Percentiles rank a stretch among this genome's conserved stretches.
phyloP scores from a whole-genome alignment of 92 coral and sea anemone species.

The Heteractis magnifica region DNA sequence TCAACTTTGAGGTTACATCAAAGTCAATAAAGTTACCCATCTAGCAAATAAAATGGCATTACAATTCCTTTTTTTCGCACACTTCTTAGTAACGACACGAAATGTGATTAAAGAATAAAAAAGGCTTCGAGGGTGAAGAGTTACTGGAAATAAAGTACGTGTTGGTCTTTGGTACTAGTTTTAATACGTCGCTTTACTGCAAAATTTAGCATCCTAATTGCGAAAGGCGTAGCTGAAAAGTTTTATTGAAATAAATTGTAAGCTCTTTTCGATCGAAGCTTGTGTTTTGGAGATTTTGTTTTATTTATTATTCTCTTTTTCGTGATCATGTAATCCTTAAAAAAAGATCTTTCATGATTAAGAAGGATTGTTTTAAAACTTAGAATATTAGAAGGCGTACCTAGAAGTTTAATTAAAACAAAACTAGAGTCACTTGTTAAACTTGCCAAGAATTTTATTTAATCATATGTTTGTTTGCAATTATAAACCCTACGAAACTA shows the following conservation, averaged over 20 bases:
- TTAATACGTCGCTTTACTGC: too few relatives aligned
- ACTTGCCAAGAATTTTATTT: background rate
- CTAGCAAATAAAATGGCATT: background rate
- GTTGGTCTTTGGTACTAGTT: too few relatives aligned
- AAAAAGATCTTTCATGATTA: too few relatives aligned
- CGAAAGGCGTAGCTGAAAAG: background rate
- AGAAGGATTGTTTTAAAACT: too few relatives aligned
- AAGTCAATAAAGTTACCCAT: background rate
- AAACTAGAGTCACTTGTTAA: too few relatives aligned
- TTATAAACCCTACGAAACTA: background rate
- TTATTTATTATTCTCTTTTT: too few relatives aligned
- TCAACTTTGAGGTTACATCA: background rate
- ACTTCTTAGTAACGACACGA: slow-evolving; percentile 8
- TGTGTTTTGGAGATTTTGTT: too few relatives aligned
- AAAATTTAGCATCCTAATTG: background rate
- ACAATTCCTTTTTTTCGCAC: background rate
- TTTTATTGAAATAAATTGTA: background rate
- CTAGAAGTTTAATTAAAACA: too few relatives aligned
- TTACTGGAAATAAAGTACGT: too few relatives aligned
- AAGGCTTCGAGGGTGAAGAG: background rate
- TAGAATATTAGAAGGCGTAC: too few relatives aligned
- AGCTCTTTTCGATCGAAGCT: too few relatives aligned
- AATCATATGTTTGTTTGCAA: background rate
- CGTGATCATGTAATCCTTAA: too few relatives aligned
- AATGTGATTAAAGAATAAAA: background rate